Evolutionary conservation across 2,113 vertebrate species (phyloP).

Genomic region (Athene cunicularia): DNA sequence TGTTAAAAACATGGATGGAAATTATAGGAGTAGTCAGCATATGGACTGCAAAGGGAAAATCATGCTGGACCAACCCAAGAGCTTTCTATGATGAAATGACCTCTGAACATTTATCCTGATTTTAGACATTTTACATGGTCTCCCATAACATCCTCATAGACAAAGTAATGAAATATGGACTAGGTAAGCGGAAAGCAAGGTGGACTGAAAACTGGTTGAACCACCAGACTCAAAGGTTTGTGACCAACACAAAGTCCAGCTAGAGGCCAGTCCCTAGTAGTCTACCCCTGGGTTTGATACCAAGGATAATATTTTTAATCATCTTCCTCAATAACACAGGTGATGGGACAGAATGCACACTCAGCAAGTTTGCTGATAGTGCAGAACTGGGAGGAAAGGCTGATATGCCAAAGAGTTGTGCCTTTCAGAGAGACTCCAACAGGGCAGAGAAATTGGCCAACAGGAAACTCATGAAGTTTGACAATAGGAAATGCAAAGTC

Average conservation of each 20-base stretch:
- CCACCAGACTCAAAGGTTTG: neutral
- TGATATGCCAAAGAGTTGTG: neutral
- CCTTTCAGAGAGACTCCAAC: neutral
- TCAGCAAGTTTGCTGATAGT: neutral
- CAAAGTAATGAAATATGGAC: neutral
- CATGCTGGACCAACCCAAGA: fast-evolving
- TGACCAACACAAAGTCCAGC: neutral
- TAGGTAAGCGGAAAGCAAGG: neutral
- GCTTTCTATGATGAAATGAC: neutral
- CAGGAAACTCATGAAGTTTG: neutral
- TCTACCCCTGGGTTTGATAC: neutral
- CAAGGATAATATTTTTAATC: neutral
- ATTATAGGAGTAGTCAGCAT: neutral
- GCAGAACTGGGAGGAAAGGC: neutral
- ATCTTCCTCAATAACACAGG: neutral
- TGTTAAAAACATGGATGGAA: neutral
- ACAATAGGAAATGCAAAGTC: neutral
- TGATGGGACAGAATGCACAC: neutral
- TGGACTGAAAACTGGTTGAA: neutral
- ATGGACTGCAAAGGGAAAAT: neutral
- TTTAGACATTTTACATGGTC: neutral
- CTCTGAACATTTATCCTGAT: neutral
- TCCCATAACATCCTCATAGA: neutral
- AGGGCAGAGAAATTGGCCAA: neutral
- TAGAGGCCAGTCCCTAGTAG: neutral